Evolutionary conservation across 1,140 invertebrate genomes (phyloP).

Genomic region (Cyrtorhinus lividipennis): DNA sequence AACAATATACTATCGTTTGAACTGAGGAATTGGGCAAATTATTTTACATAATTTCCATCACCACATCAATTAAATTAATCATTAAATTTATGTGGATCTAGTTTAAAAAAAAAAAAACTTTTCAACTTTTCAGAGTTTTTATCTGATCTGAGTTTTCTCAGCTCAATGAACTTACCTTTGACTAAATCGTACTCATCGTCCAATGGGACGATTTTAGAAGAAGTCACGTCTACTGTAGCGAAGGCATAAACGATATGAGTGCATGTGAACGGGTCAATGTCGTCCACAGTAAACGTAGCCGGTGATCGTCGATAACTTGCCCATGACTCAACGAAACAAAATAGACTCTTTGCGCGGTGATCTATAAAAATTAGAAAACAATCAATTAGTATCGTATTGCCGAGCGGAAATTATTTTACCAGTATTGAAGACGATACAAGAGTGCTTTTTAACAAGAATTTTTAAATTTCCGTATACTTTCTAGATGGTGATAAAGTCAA

Average conservation of each 20-base stretch:
- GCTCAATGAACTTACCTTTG: too few species aligned
- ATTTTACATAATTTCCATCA: too few species aligned
- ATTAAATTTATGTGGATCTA: too few species aligned
- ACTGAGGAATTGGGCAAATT: too few species aligned
- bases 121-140: too few species aligned
- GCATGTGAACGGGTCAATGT: constrained; percentile 54
- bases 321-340: constrained; percentile 54
- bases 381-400: too few species aligned
- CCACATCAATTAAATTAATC: too few species aligned
- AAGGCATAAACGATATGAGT: constrained; percentile 70
- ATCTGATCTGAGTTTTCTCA: too few species aligned
- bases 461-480: neutral
- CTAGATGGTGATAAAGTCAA: too few species aligned
- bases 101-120: too few species aligned
- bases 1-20: too few species aligned
- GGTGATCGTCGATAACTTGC: constrained; percentile 49
- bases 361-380: constrained; percentile 11
- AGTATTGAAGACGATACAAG: neutral
- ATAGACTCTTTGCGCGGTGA: constrained; percentile 14
- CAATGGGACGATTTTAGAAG: constrained; percentile 39
- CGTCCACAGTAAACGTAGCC: constrained; percentile 44
- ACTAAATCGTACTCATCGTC: constrained; percentile 39
- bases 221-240: constrained; percentile 50
- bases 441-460: neutral
- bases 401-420: neutral